Evolutionary conservation across 2,888 invertebrate species (phyloP).

Genomic region (Autographa pulchrina): DNA sequence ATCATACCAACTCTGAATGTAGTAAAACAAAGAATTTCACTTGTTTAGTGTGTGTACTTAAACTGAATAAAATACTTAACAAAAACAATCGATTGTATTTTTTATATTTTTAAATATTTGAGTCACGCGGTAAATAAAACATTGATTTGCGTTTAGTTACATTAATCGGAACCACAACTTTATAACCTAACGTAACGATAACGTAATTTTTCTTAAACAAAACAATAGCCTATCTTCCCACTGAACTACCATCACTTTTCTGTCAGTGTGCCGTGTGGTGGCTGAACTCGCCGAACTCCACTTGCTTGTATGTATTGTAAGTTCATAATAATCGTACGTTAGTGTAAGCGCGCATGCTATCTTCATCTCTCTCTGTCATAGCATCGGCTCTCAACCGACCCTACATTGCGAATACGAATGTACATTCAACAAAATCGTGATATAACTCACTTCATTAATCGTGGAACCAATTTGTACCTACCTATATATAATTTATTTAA

Average conservation of each 20-base stretch:
- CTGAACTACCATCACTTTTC: constrained; percentile 36
- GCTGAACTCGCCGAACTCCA: background rate
- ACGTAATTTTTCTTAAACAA: constrained; percentile 42
- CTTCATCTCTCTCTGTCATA: background rate
- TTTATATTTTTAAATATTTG: background rate
- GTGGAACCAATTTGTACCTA: background rate
- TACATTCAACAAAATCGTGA: background rate
- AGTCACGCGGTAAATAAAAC: background rate
- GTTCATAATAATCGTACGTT: background rate
- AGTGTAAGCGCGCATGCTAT: background rate
- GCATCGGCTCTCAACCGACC: background rate
- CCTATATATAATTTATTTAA: too few relatives aligned
- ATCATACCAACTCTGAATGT: constrained; percentile 49
- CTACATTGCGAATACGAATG: background rate
- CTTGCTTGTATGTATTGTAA: background rate
- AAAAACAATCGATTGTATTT: background rate
- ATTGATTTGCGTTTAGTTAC: constrained; percentile 5
- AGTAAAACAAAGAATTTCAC: constrained; percentile 62
- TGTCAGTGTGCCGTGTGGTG: constrained; percentile 9
- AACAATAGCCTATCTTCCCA: constrained; percentile 37
- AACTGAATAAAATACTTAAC: constrained; percentile 24
- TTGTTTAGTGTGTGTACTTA: constrained; percentile 38
- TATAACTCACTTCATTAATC: background rate
- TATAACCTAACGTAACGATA: constrained; percentile 37
- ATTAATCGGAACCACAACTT: constrained; percentile 25